A percentile compares a stretch with the other conserved stretches of the same genome.
phyloP scores from a whole-genome alignment of 2,113 vertebrate genomes.

The Myocastor coypus region DNA sequence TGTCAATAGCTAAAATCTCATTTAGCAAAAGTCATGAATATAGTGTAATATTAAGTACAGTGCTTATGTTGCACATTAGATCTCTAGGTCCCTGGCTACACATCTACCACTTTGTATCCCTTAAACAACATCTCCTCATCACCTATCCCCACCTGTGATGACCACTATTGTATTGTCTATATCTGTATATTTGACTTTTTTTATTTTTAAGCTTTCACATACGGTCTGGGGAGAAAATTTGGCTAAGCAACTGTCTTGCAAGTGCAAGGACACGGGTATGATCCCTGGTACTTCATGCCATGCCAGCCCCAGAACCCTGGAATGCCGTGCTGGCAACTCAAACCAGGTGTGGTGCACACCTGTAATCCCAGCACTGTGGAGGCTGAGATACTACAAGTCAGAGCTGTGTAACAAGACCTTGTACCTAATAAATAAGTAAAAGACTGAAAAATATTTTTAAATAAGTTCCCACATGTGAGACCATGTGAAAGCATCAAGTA shows the following conservation, averaged over 20 bases:
- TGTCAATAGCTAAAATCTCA: background rate
- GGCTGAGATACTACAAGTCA: too few relatives aligned
- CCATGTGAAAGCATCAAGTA: background rate
- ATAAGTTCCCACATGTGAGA: background rate
- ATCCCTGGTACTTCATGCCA: too few relatives aligned
- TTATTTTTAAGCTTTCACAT: background rate
- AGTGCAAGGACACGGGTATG: too few relatives aligned
- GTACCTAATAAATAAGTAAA: too few relatives aligned
- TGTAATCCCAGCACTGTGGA: too few relatives aligned
- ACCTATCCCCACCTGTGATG: background rate
- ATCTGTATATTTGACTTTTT: background rate
- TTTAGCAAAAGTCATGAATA: background rate
- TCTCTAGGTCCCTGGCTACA: background rate
- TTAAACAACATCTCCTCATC: background rate
- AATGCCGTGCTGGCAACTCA: too few relatives aligned
- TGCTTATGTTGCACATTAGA: background rate
- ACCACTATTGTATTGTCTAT: background rate
- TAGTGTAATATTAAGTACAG: background rate
- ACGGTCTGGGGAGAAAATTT: too few relatives aligned
- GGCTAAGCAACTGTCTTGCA: too few relatives aligned
- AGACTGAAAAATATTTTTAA: too few relatives aligned
- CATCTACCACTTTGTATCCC: background rate
- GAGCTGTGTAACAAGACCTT: too few relatives aligned
- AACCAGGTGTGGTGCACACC: too few relatives aligned
- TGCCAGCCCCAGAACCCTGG: too few relatives aligned